Conservation (phyloP, 1,140 invertebrate species). For the Aethina tumida region DNA sequence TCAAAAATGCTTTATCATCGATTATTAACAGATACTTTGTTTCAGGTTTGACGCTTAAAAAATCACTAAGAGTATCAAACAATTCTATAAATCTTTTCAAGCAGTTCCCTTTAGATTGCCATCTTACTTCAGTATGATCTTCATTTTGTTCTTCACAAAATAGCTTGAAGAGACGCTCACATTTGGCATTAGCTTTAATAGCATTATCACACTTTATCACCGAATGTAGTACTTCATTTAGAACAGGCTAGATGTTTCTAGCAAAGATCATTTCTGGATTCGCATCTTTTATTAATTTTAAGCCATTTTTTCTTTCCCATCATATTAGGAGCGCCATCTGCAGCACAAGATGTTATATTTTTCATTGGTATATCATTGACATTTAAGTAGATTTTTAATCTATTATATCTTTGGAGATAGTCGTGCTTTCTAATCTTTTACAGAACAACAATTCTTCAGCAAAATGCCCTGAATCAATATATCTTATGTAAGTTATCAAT, state of each 20-base stretch:
- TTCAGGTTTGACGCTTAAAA: conserved; percentile 20
- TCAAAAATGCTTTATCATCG: conserved; percentile 16
- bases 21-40: conserved; percentile 19
- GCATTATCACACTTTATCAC: conserved; percentile 20
- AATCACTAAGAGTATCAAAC: conserved; percentile 18
- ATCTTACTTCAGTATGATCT: conserved; percentile 20
- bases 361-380: conserved; percentile 10
- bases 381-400: too few species aligned
- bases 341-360: too few species aligned
- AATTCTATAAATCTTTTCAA: conserved; percentile 22
- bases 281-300: conserved; percentile 16
- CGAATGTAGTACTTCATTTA: conserved; percentile 23
- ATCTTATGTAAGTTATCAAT: conserved; percentile 22
- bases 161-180: conserved; percentile 19
- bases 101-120: conserved; percentile 21
- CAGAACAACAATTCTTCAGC: conserved; percentile 24
- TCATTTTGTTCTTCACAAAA: conserved; percentile 21
- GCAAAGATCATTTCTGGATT: conserved; percentile 19
- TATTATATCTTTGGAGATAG: conserved; percentile 24
- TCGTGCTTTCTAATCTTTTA: conserved; percentile 24
- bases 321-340: conserved; percentile 14
- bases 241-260: conserved; percentile 20
- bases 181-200: conserved; percentile 21
- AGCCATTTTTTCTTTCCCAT: conserved; percentile 12
- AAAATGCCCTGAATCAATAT: conserved; percentile 21